Evolutionary conservation across 2,888 invertebrate species (phyloP), one percentile per base, ranked within the genome.

Genomic region (Chorisops tibialis): DNA sequence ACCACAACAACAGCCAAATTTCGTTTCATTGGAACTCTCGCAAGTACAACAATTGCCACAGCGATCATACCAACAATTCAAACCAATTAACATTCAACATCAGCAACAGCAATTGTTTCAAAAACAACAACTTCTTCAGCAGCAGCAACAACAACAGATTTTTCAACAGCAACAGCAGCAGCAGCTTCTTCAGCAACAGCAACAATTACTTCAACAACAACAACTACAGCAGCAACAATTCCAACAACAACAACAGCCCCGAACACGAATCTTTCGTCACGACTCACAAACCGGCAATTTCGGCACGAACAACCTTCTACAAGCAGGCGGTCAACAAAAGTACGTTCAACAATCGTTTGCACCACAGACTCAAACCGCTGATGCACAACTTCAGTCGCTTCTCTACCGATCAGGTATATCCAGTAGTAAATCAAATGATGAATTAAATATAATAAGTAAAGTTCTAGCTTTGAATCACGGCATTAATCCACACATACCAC

Each of bases 401-500:
- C 74, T 88, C 16, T 81, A 81, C 52, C 85, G 87, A 73, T 85
- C 86, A 51, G 88, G 88, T 37, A 80, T 88, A 76, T 24, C 81
- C 84, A 67, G 79, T 79, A 65, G 83, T n/a, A 60, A 60, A 60
- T 50, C 49, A 43, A 49, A 85, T 61, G 90, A 90, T 73, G 91
- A 91, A 76, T 79, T 91, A 54, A 89, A 88, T 73, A 88, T 91
- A 70, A 89, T 91, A 37, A 87, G 88, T 48, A 91, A 91, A 79
- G 88, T 91, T 63, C 78, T 91, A 70, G 88, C 91, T 7, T 78
- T 91, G 60, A 90, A 91, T 75, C 90, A 90, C 70, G 87, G 87
- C 50, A 80, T 87, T n/a, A 73, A 71, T 68, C 71, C 75, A 66
- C 77, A 73, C 67, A 72, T 83, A 68, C 71, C 70, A 70, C 75